Percentiles rank a stretch among this genome's conserved stretches.
These are phyloP conservation scores for Chrysolina haemoptera DNA, from an alignment of 2,888 invertebrate species.

Conservation along the genomic window DNA sequence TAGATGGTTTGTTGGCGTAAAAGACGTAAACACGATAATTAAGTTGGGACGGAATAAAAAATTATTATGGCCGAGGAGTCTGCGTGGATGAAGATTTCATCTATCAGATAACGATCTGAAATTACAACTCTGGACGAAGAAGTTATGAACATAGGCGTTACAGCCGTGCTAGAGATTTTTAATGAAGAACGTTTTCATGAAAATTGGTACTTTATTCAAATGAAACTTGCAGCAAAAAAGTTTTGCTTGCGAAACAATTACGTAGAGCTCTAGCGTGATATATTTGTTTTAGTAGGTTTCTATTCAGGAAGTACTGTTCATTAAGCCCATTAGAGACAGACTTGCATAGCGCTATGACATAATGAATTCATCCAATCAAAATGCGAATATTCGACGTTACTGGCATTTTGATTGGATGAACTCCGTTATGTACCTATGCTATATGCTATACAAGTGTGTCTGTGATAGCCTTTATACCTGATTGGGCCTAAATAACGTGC, in stretches of 20 bases:
- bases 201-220: conserved; percentile 12
- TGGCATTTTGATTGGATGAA: too few species aligned
- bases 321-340: too few species aligned
- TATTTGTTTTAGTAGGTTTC: neutral
- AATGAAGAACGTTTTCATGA: neutral
- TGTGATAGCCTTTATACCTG: too few species aligned
- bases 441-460: too few species aligned
- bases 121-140: conserved; percentile 9
- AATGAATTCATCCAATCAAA: too few species aligned
- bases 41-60: conserved; percentile 9
- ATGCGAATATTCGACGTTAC: too few species aligned
- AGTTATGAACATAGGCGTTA: conserved; percentile 14
- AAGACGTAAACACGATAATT: conserved; percentile 18
- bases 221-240: neutral
- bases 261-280: neutral
- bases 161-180: neutral
- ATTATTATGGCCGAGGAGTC: conserved; percentile 8
- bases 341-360: too few species aligned
- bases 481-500: too few species aligned
- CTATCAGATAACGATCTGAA: conserved; percentile 20
- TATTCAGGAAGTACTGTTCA: too few species aligned
- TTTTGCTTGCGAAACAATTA: neutral
- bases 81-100: conserved; percentile 21
- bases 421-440: too few species aligned
- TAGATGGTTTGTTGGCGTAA: conserved; percentile 14